Base-by-base conservation (phyloP, 1,140 invertebrate genomes). In the Dermatophagoides farinae region DNA sequence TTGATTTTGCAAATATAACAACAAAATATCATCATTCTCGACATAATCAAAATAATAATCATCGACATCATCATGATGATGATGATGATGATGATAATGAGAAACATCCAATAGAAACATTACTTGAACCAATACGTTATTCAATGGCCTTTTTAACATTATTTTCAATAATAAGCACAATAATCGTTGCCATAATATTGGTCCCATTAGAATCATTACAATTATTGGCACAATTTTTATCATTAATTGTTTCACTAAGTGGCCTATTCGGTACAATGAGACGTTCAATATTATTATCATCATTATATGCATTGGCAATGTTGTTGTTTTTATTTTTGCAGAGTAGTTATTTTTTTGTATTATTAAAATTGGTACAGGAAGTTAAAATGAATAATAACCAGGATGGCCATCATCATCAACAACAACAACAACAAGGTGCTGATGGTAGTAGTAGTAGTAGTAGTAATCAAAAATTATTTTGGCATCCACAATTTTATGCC, bases 91-190 rank as follows among this genome's bases (percentile, higher is more conserved):
- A 31, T 31, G 2, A 31, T 31, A 5, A 55, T n/a, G 14, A 14
- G 14, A 23, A 55, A 12, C 25, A 14, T 12, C 12, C 53, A 38
- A 55, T 55, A 4, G 53, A 55, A 40, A 55, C 4, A 11, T 23
- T 55, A 25, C 14, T 55, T 11, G 25, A 38, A 25, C 53, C 53
- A 23, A 55, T 55, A 11, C 53, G 25, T 2, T 55, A 55, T 25
- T 55, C 53, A 23, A 55, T 55, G 53, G 53, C 53, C 53, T 55
- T 55, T 25, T 23, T 55, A 20, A 55, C 53, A 25, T 23, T 55
- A 11, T 38, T 55, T 4, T 55, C 53, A 11, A 55, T 55, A 14
- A n/a, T 55, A 11, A 55, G 53, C 14, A 55, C 53, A 39, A 25
- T 55, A 1, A 55, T 55, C 1, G 14, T 55, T 23, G 53, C 53